Conservation (phyloP, 1,140 invertebrate genomes). For the Ectropis grisescens region DNA sequence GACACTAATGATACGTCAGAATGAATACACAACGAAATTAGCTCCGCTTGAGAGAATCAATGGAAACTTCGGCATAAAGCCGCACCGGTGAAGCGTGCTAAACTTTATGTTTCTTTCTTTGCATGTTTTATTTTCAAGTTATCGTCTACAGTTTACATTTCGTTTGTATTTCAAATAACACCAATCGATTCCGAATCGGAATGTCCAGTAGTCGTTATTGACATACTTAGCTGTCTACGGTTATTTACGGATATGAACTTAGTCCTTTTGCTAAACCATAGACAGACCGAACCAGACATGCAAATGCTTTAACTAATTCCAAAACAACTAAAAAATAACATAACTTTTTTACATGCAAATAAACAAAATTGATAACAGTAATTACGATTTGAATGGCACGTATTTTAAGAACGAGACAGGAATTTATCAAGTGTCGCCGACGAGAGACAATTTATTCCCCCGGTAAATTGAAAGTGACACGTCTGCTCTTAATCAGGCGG, state of each 20-base stretch:
- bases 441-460: constrained; percentile 30
- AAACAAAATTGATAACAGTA: constrained; percentile 4
- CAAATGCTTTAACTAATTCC: neutral
- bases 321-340: no score
- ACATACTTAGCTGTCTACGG: constrained; percentile 45
- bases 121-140: no score
- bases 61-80: constrained; percentile 2
- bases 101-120: neutral
- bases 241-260: constrained; percentile 37
- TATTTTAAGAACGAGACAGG: constrained; percentile 21
- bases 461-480: constrained; percentile 28
- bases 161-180: no score
- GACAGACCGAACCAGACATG: constrained; percentile 21
- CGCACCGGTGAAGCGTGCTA: neutral
- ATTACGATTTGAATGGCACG: constrained; percentile 19
- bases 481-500: constrained; percentile 25
- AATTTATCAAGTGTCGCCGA: constrained; percentile 22
- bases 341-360: no score
- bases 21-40: constrained; percentile 33
- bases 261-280: constrained; percentile 29
- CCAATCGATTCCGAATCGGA: no score
- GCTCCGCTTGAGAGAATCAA: constrained; percentile 20
- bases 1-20: constrained; percentile 38
- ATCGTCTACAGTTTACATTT: no score
- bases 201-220: constrained; percentile 30